phyloP scores from a whole-genome alignment of 2,888 invertebrate species.

The Nebria brevicollis region DNA sequence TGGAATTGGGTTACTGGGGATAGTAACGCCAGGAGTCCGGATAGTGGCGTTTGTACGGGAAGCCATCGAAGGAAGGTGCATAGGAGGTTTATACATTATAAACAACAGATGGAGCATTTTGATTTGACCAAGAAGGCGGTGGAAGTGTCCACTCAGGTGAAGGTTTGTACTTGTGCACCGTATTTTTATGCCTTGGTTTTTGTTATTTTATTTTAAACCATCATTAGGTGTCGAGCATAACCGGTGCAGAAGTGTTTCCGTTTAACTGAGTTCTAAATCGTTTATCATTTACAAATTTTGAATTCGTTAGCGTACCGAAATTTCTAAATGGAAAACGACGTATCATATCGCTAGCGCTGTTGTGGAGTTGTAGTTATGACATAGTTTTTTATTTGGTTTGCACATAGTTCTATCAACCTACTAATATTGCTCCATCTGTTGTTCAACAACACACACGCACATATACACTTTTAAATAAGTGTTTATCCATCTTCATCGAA shows the following conservation, averaged over 20 bases:
- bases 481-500: not conserved
- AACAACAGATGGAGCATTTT: slow-evolving; percentile 73
- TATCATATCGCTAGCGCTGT: too few species aligned
- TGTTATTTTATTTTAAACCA: not conserved
- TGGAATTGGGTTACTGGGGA: slow-evolving; percentile 94
- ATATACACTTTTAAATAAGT: not conserved
- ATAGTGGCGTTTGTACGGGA: slow-evolving; percentile 58
- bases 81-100: slow-evolving; percentile 77
- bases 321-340: too few species aligned
- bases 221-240: not conserved
- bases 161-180: slow-evolving; percentile 51
- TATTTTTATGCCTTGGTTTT: not conserved
- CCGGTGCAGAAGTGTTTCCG: slow-evolving; percentile 1
- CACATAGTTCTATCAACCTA: not conserved
- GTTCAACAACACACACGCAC: not conserved
- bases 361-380: not conserved
- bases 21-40: slow-evolving; percentile 56
- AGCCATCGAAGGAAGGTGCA: slow-evolving; percentile 74
- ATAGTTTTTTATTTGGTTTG: not conserved
- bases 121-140: slow-evolving; percentile 73
- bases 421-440: not conserved
- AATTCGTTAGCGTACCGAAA: too few species aligned
- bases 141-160: slow-evolving; percentile 66
- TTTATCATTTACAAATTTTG: not conserved
- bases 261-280: not conserved